Percentiles rank a stretch among this genome's conserved stretches.
Conservation (phyloP, 2,113 vertebrate species). For the Phainopepla nitens region DNA sequence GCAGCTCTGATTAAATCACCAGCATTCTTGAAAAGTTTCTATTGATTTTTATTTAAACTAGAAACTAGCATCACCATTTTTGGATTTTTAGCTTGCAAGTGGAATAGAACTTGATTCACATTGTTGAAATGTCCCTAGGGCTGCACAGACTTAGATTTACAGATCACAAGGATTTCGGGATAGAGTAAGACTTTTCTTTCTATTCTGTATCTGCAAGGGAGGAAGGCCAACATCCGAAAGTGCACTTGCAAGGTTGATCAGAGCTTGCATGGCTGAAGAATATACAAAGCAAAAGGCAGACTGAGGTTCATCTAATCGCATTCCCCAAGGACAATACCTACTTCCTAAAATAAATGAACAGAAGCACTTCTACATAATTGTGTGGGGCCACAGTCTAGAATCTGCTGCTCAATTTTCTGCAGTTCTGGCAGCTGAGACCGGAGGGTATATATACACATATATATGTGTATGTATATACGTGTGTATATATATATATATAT, state of each 20-base stretch:
- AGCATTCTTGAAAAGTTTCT: neutral
- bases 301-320: neutral
- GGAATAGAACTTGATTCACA: neutral
- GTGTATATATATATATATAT: too few species aligned
- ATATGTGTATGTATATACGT: too few species aligned
- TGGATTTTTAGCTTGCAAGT: neutral
- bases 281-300: neutral
- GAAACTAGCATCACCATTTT: neutral
- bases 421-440: neutral
- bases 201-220: neutral
- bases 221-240: neutral
- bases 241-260: conserved; percentile 20
- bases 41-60: conserved; percentile 19
- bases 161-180: conserved; percentile 11
- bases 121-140: neutral
- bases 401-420: neutral
- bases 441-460: neutral
- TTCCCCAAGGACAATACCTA: neutral
- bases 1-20: neutral
- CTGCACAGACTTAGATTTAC: neutral
- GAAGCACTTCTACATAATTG: neutral
- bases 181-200: conserved; percentile 7
- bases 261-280: neutral
- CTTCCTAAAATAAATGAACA: conserved; percentile 21
- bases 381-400: neutral